Evolutionary conservation across 2,888 invertebrate genomes (phyloP), one percentile per base, ranked within the genome.

Genomic region (Drosophila mercatorum): DNA sequence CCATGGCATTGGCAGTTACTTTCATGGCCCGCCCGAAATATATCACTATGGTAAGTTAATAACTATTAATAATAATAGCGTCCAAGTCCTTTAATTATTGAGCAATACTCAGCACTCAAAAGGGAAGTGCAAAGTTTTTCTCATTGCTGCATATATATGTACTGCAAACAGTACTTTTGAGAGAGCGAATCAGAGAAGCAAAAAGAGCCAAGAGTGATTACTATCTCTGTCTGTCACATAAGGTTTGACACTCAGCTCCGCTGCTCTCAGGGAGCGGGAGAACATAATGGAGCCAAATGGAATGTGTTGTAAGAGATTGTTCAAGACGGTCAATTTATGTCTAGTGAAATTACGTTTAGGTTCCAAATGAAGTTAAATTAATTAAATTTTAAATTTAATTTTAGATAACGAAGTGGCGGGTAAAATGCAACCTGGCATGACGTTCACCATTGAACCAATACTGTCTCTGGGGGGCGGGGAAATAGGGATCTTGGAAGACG

Each of bases 381-480:
- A 6, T 10, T 28, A 1, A 1, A 3, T 14, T 43, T 34, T 10
- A 14, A 47, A 12, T 47, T 36, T 8, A 12, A 44, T 58, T 49
- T 12, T 49, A 96, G 96, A 93, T 77, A 96, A 96, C 88, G 90
- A 94, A 59, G 94, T 94, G 80, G 94, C 94, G 0, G 97, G 96
- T 0, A 89, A 92, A 56, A 98, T 98, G 98, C 91, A 94, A 80
- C 93, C 96, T 4, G 98, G 98, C n/a, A 98, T 98, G 97, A 97
- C 97, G 0, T 98, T 99, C 90, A 99, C 98, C 0, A 97, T 99
- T 85, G 98, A 99, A 91, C 99, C 99, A 11, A 95, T 96, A 10
- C 90, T 99, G 17, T 95, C 96, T 2, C 96, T 97, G 80, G 98
- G 98, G 0, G 93, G 93, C 1, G 94, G 94, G 47, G 93, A 95